Base-by-base conservation (phyloP, 92 coral and sea anemone species). In the Metridium senile region DNA sequence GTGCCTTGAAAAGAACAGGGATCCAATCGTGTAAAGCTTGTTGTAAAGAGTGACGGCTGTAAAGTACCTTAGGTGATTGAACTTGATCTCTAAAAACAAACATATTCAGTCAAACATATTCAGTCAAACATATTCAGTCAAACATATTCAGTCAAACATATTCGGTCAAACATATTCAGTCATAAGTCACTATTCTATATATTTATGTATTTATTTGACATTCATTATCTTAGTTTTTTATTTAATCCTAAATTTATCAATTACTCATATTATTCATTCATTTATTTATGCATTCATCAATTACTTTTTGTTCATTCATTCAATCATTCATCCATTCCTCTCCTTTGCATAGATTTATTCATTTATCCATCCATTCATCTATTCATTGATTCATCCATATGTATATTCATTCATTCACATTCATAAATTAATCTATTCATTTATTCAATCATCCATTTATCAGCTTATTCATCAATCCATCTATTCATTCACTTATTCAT, bases 41-140 rank as follows among this genome's bases (percentile, higher is more conserved):
- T 58, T 77, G 82, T 70, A 88, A 79, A 9, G 75, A 74, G 3
- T 30, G 65, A 23, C 72, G 78, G 43, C 85, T 88, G 77, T 63
- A 84, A 26, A 88, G 74, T 21, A 84, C 33, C 13, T 66, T 22
- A 1, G 86, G 87, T 52, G 79, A 79, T 26, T 81, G 86, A 2
- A 90, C 85, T 49, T 90, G 84, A 26, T 78, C 86, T 56, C 99
- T 96, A 80, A 35, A 66, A 79, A n/a, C n/a, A n/a, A n/a, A n/a
- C n/a, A n/a, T n/a, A n/a, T n/a, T n/a, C n/a, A n/a, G n/a, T n/a
- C n/a, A n/a, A n/a, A n/a, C n/a, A n/a, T n/a, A n/a, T n/a, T n/a
- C n/a, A n/a, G n/a, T n/a, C n/a, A n/a, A n/a, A n/a, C n/a, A n/a
- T n/a, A n/a, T n/a, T n/a, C n/a, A n/a, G n/a, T n/a, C n/a, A n/a